phyloP scores from a whole-genome alignment of 2,888 invertebrate genomes.

The Ichneumon xanthorius region DNA sequence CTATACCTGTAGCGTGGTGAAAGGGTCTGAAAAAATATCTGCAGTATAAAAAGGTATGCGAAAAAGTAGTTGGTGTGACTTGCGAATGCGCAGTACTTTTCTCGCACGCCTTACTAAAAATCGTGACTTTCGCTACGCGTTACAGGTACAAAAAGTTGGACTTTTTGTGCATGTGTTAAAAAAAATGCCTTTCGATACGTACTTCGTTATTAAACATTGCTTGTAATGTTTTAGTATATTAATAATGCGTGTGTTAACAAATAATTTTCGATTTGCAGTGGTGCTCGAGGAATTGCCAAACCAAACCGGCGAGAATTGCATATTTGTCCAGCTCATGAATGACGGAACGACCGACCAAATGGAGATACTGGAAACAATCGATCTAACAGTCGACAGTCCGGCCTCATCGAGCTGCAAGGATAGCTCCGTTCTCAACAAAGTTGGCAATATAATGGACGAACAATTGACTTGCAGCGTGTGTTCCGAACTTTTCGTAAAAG shows the following conservation, averaged over 20 bases:
- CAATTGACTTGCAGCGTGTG: conserved; percentile 92
- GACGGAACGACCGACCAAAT: conserved; percentile 55
- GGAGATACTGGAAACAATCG: conserved; percentile 86
- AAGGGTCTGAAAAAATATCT: no score
- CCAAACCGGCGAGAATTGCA: conserved; percentile 61
- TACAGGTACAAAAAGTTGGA: no score
- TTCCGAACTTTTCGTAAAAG: conserved; percentile 90
- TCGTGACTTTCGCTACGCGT: no score
- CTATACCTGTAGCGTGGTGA: no score
- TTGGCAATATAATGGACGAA: conserved; percentile 88
- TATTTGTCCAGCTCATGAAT: conserved; percentile 69
- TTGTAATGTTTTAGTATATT: conserved; percentile 11
- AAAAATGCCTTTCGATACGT: no score
- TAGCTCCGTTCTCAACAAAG: conserved; percentile 81
- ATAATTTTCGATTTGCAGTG: conserved; percentile 48
- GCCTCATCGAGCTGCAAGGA: conserved; percentile 54
- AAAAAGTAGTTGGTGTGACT: no score
- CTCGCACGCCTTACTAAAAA: no score
- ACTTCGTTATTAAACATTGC: neutral
- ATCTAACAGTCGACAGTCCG: conserved; percentile 85
- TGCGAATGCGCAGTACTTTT: no score
- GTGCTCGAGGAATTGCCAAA: conserved; percentile 37
- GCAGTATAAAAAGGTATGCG: no score
- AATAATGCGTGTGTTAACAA: conserved; percentile 51
- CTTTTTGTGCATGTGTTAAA: no score